Evolutionary conservation across 2,888 invertebrate species (phyloP), one percentile per base, ranked within the genome.

Genomic region (Nymphalis urticae): DNA sequence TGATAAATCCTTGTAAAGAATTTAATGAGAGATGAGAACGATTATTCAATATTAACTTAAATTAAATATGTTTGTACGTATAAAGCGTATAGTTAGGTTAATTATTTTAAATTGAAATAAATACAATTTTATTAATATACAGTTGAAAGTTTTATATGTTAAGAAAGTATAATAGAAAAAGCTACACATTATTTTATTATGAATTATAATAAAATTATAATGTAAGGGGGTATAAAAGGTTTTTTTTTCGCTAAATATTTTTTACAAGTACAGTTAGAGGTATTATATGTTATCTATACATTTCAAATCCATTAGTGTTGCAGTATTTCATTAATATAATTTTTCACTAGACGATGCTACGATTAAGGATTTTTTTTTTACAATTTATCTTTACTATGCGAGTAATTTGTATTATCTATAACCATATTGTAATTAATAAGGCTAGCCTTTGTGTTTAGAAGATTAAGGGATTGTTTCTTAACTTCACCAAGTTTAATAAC

Each of bases 241-340:
- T 53, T 48, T 54, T 27, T 54, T 54, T 54, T 42, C 42, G 13
- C 13, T 42, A 54, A 54, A 17, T 56, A 53, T 62, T 54, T 66
- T 62, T 58, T 56, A 62, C 62, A 62, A 62, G 36, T 62, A 72
- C 68, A 72, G 76, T 73, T 50, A 68, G 50, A 60, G 54, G 65
- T 56, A 13, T 13, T 21, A 66, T 62, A 69, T 54, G 64, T 64
- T 53, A n/a, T 58, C 53, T 70, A 64, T 64, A 70, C 51, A 64
- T 85, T 85, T 91, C 91, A 92, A 92, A 92, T 92, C 91, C 91
- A 72, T 91, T 86, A 90, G 91, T 91, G 91, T 88, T 91, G 90
- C 90, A 91, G 90, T 89, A 84, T 81, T 78, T 67, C 66, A 68
- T 82, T 65, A 71, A 70, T 71, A 9, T 71, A 73, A 56, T 62